Evolutionary conservation across 2,113 vertebrate genomes (phyloP), one percentile per base, ranked within the genome.

Genomic region (Dolichallabes microphthalmus): DNA sequence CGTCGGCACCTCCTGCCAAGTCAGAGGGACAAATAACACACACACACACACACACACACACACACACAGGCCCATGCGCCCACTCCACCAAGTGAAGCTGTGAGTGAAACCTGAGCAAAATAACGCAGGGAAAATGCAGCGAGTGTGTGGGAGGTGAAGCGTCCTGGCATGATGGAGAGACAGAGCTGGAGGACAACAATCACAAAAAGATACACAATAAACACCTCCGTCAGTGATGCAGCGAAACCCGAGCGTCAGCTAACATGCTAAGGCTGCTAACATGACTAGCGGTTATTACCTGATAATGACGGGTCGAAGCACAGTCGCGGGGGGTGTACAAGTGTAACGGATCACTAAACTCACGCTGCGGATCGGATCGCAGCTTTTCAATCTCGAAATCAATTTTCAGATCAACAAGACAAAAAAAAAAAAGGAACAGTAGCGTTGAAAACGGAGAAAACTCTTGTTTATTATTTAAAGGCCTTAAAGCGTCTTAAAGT

Each of bases 101-200:
- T 1, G 27, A 78, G 17, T 22, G 55, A 32, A 58, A 78, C 53
- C 76, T 78, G 76, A 58, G 55, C 30, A 35, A 35, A 60, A 78
- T 78, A 58, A 77, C 58, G 53, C 55, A 22, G 55, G 45, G 45
- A 45, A 58, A 78, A 32, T 77, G 52, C 20, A 57, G 52, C 4
- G 53, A 77, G 53, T 57, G 75, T 58, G 75, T 77, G 75, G 75
- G 75, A 77, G 53, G 52, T 57, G 52, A 77, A 32, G 52, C 52
- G 2, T 76, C 74, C 50, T 76, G 45, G 74, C 50, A 57, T 19
- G 75, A 19, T 20, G 53, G 17, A 77, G 27, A 77, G 27, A 77
- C 53, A 57, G 15, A 57, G 15, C 2, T 15, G 7, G 8, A 3
- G n/a, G 11, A 75, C 9, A 75, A 75, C n/a, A 45, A 52, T 15